These are phyloP conservation scores for Orthonevra nobilis DNA, from an alignment of 2,888 invertebrate genomes.

Conservation along the genomic window DNA sequence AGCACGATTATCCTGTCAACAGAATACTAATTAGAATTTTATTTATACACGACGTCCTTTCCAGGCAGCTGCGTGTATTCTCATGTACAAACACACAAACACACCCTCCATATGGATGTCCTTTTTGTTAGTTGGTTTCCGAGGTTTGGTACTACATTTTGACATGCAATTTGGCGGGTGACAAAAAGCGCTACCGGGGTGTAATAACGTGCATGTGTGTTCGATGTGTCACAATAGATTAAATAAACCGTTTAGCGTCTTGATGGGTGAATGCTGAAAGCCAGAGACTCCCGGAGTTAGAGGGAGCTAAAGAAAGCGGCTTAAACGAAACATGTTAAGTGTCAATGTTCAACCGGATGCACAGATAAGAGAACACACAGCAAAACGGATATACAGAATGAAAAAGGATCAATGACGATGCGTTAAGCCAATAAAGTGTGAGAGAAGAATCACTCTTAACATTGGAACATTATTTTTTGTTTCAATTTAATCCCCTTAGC, in stretches of 20 bases:
- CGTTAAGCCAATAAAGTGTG: constrained; percentile 62
- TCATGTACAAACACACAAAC: background rate
- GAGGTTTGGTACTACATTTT: constrained; percentile 28
- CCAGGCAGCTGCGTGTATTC: constrained; percentile 7
- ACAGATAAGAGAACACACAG: constrained; percentile 1
- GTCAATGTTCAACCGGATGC: constrained; percentile 55
- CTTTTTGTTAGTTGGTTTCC: constrained; percentile 21
- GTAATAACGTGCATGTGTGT: constrained; percentile 33
- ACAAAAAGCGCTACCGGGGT: constrained; percentile 21
- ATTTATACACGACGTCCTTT: constrained; percentile 71
- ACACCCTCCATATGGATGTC: constrained; percentile 16
- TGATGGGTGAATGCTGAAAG: constrained; percentile 52
- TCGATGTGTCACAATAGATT: constrained; percentile 65
- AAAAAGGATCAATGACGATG: constrained; percentile 54
- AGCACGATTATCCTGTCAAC: constrained; percentile 80
- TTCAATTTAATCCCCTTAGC: constrained; percentile 60
- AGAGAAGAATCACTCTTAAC: constrained; percentile 10
- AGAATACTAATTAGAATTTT: constrained; percentile 80
- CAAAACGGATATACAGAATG: constrained; percentile 2
- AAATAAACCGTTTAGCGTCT: constrained; percentile 68
- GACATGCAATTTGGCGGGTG: constrained; percentile 43
- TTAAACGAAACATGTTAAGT: constrained; percentile 54
- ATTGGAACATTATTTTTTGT: constrained; percentile 14
- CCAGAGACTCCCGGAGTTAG: constrained; percentile 1
- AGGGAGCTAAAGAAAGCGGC: constrained; percentile 27